phyloP scores from a whole-genome alignment of 2,113 vertebrate genomes.

The Scatophagus argus region DNA sequence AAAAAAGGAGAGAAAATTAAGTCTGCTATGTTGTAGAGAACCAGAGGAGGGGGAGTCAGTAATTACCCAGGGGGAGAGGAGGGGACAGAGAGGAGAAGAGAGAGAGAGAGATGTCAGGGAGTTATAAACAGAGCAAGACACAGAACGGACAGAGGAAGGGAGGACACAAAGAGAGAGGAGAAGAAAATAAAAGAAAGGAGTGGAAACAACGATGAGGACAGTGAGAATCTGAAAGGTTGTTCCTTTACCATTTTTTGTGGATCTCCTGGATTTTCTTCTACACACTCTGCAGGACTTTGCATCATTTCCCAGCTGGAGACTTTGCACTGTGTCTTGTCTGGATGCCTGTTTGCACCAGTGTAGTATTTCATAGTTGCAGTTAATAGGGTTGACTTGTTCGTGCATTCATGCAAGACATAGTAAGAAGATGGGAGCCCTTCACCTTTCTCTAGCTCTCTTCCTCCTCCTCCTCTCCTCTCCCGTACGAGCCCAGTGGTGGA shows the following conservation, averaged over 20 bases:
- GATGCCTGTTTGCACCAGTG: conserved; percentile 32
- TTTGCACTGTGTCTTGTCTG: background rate
- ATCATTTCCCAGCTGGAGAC: conserved; percentile 6
- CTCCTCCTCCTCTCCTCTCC: conserved; percentile 66
- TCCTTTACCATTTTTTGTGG: conserved; percentile 12
- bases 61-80: conserved; percentile 60
- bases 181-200: conserved; percentile 12
- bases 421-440: conserved; percentile 65
- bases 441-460: conserved; percentile 42
- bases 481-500: conserved; percentile 78
- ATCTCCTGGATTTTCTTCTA: conserved; percentile 15
- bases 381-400: background rate
- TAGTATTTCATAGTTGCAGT: background rate
- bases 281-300: conserved; percentile 13
- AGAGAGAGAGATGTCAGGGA: conserved; percentile 55
- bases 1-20: conserved; percentile 52
- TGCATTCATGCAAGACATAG: background rate
- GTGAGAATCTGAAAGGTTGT: background rate
- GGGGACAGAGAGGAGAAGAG: conserved; percentile 8
- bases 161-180: conserved; percentile 28
- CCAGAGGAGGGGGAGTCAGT: conserved; percentile 63
- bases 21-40: conserved; percentile 31
- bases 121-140: conserved; percentile 43
- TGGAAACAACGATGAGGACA: conserved; percentile 5
- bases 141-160: conserved; percentile 12